Evolutionary conservation across 1,140 invertebrate species (phyloP).

Genomic region (Daktulosphaira vitifoliae): DNA sequence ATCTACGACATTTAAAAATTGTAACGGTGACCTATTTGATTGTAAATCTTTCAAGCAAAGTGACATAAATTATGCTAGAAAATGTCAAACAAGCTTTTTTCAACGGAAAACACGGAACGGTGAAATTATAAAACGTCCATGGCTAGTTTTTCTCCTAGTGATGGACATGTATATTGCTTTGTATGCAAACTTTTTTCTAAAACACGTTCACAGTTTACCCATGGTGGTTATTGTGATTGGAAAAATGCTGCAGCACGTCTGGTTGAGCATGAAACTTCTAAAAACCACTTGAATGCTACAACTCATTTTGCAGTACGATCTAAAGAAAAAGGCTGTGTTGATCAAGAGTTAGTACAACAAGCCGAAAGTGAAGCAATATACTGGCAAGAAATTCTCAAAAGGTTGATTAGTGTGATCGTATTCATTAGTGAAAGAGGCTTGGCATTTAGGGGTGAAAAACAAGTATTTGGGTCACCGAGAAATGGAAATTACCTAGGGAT

Average conservation of each 20-base stretch:
- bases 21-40: conserved; percentile 26
- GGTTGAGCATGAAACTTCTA: conserved; percentile 35
- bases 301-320: conserved; percentile 27
- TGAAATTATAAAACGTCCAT: conserved; percentile 35
- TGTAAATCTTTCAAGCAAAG: conserved; percentile 24
- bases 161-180: conserved; percentile 35
- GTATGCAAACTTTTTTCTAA: conserved; percentile 35
- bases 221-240: conserved; percentile 36
- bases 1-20: conserved; percentile 15
- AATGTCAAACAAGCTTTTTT: conserved; percentile 28
- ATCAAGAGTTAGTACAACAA: conserved; percentile 33
- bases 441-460: conserved; percentile 10
- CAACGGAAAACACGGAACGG: conserved; percentile 34
- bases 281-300: conserved; percentile 34
- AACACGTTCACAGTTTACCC: conserved; percentile 34
- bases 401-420: not conserved
- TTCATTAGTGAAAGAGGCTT: not conserved
- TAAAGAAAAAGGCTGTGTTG: conserved; percentile 32
- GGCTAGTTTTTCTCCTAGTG: conserved; percentile 34
- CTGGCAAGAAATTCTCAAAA: conserved; percentile 9
- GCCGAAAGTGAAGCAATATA: conserved; percentile 28
- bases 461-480: too few species aligned
- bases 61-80: conserved; percentile 20
- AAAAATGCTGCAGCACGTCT: conserved; percentile 34
- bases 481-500: conserved; percentile 38